Evolutionary conservation across 2,888 invertebrate genomes (phyloP), one percentile per base, ranked within the genome.

Genomic region (Sisyra terminalis): DNA sequence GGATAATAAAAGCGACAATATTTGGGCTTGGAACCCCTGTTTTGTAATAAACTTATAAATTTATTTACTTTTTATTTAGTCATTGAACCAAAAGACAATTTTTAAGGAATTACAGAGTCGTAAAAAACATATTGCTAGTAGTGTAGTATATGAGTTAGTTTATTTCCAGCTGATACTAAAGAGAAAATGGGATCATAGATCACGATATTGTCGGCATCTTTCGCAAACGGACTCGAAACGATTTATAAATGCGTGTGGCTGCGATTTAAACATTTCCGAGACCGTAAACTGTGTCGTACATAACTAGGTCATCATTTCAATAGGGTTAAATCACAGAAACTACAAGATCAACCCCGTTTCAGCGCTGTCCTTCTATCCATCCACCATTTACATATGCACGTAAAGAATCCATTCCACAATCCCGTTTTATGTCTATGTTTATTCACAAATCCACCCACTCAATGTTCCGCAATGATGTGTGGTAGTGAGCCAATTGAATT

Each of bases 201-300:
- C 24, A 24, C 24, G 7, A 24, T 24, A 34, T 34, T 15, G 15
- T 15, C 15, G 34, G 15, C 15, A 34, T 15, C 34, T 34, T 11
- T 14, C 15, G 14, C 34, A 13, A 13, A 34, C 14, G 14, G 15
- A 34, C 34, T 13, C 8, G 14, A 11, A 34, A 34, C 34, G 34
- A 34, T 34, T 34, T 34, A 34, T 34, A 34, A 34, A 34, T 34
- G 34, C 34, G 34, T 34, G 34, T 34, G 34, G 34, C 15, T 34
- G 15, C 34, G 15, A 13, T 34, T 34, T 34, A 34, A 13, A 34
- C 34, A 34, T 15, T 34, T 34, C 34, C 34, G 13, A 14, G 14
- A 15, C 34, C 34, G 15, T 34, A 34, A 34, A 34, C 34, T 14
- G 34, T 34, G 34, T 34, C 34, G 34, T 15, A 15, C 34, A 34